A percentile compares a stretch with the other conserved stretches of the same genome.
Evolutionary conservation across 1,140 invertebrate species (phyloP).

Genomic region (Harlomillsia oculata): DNA sequence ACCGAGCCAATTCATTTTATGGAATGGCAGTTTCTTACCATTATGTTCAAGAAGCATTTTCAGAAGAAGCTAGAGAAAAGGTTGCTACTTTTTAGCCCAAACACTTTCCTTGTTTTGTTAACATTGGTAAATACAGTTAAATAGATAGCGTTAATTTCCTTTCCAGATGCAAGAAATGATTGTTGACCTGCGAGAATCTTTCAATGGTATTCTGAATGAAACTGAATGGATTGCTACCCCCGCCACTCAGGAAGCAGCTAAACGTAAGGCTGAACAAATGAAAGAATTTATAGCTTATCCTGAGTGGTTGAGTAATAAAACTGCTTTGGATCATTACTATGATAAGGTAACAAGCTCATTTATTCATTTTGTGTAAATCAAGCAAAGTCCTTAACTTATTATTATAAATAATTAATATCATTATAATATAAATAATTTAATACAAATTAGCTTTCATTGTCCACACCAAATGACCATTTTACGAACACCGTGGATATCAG

Average conservation of each 20-base stretch:
- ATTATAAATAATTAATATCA: neutral
- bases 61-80: neutral
- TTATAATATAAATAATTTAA: neutral
- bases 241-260: neutral
- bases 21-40: slow-evolving; percentile 12
- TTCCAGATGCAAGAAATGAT: neutral
- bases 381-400: neutral
- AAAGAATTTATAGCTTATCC: neutral
- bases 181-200: neutral
- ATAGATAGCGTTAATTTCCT: neutral
- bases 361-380: neutral
- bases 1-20: neutral
- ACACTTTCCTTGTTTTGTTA: neutral
- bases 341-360: neutral
- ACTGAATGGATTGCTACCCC: slow-evolving; percentile 15
- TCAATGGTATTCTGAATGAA: neutral
- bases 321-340: neutral
- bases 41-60: neutral
- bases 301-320: slow-evolving; percentile 1
- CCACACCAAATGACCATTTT: neutral
- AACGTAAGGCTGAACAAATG: neutral
- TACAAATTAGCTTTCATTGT: neutral
- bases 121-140: neutral
- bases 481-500: neutral
- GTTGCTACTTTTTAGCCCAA: neutral